Evolutionary conservation across 2,113 vertebrate species (phyloP).

Genomic region (Rhineura floridana): DNA sequence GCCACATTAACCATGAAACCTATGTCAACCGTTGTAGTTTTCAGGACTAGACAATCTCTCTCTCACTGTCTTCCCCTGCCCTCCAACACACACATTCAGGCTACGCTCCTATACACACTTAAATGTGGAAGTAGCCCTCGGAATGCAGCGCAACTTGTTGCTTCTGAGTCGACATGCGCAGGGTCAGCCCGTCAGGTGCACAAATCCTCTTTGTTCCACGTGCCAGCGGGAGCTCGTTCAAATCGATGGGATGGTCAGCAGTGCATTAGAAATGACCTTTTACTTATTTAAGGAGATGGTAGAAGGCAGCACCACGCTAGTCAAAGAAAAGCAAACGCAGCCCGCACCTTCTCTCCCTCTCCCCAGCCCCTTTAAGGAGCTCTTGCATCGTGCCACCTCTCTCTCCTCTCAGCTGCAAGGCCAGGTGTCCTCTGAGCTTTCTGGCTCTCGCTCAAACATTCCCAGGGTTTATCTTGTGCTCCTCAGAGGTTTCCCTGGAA

Average conservation of each 20-base stretch:
- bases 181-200: not conserved
- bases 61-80: not conserved
- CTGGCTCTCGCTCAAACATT: not conserved
- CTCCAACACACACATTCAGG: not conserved
- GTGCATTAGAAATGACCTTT: slow-evolving; percentile 6
- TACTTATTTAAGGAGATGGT: slow-evolving; percentile 24
- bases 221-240: not conserved
- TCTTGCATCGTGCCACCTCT: not conserved
- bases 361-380: not conserved
- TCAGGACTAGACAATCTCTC: not conserved
- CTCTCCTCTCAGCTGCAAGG: not conserved
- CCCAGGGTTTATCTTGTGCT: not conserved
- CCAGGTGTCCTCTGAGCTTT: not conserved
- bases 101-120: not conserved
- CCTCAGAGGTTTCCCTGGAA: not conserved
- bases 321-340: not conserved
- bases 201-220: not conserved
- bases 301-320: not conserved
- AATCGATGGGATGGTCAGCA: not conserved
- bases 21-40: not conserved
- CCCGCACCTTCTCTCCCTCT: not conserved
- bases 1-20: slow-evolving; percentile 42
- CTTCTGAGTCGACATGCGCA: not conserved
- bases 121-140: not conserved
- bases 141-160: not conserved